Percentiles rank a stretch among this genome's conserved stretches.
Conservation (phyloP, 2,888 invertebrate genomes). For the Epinotia brunnichana region DNA sequence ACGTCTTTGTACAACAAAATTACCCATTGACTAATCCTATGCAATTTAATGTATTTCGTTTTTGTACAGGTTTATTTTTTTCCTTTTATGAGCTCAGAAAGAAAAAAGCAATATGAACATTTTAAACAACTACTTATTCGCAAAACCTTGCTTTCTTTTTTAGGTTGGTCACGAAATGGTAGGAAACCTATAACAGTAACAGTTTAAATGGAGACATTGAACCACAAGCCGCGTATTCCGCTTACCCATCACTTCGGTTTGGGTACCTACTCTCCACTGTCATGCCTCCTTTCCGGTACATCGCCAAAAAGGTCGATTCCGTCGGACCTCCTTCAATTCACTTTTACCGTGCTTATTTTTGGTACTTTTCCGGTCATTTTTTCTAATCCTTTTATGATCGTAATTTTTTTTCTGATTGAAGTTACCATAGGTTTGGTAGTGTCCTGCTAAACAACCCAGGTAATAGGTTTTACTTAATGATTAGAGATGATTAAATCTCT, state of each 20-base stretch:
- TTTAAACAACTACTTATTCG: neutral
- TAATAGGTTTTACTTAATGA: too few relatives aligned
- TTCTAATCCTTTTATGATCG: slow-evolving; percentile 16
- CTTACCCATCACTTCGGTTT: slow-evolving; percentile 11
- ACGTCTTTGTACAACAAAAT: neutral
- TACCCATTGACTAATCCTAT: neutral
- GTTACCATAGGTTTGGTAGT: neutral
- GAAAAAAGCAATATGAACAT: neutral
- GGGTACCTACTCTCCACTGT: slow-evolving; percentile 3
- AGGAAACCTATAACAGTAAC: neutral
- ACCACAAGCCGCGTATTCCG: slow-evolving; percentile 6
- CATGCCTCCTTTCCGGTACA: slow-evolving; percentile 3
- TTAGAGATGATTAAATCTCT: too few relatives aligned
- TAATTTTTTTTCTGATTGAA: neutral
- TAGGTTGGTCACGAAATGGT: neutral
- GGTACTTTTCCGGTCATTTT: slow-evolving; percentile 11
- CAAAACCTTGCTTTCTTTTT: neutral
- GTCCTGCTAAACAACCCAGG: neutral
- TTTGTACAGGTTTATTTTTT: neutral
- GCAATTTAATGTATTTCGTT: neutral
- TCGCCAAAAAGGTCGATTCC: slow-evolving; percentile 26
- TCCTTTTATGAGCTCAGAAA: neutral
- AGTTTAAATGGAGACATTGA: slow-evolving; percentile 3
- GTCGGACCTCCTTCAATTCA: slow-evolving; percentile 26
- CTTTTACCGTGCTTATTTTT: slow-evolving; percentile 22